Percentiles rank a stretch among this genome's conserved stretches.
phyloP scores from a whole-genome alignment of 2,113 vertebrate species.

The human (Homo sapiens) region DNA sequence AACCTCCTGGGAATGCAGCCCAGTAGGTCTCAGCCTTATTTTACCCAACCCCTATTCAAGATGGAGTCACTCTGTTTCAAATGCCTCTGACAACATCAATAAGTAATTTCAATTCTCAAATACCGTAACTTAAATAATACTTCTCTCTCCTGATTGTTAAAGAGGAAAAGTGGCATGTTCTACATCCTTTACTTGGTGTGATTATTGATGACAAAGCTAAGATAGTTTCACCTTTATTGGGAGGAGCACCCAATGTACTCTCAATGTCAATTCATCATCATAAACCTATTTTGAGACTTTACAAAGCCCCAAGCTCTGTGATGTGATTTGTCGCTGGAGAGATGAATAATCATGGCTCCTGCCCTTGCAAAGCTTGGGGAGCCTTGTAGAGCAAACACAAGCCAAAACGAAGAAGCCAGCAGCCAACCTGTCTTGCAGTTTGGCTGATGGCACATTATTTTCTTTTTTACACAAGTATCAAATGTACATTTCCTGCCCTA shows the following conservation, averaged over 20 bases:
- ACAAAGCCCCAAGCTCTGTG: neutral
- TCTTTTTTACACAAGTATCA: neutral
- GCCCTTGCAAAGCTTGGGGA: neutral
- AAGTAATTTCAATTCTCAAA: neutral
- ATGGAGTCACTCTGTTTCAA: no score
- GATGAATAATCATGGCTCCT: neutral
- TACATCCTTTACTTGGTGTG: neutral
- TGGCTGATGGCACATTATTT: neutral
- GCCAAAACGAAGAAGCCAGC: neutral
- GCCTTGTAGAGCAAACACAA: neutral
- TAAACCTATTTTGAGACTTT: neutral
- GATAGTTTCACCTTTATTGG: neutral
- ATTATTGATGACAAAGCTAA: neutral
- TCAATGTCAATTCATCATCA: neutral
- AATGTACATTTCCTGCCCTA: neutral
- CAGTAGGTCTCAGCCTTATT: no score
- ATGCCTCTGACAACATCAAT: neutral
- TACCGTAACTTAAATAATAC: neutral
- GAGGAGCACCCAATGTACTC: no score
- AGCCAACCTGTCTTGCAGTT: neutral
- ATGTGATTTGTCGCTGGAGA: neutral
- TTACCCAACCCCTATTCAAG: no score
- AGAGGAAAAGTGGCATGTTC: neutral
- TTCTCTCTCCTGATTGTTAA: neutral
- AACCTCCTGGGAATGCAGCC: no score